Evolutionary conservation across 1,140 invertebrate species (phyloP), one percentile per base, ranked within the genome.

Genomic region (Ostrea edulis): DNA sequence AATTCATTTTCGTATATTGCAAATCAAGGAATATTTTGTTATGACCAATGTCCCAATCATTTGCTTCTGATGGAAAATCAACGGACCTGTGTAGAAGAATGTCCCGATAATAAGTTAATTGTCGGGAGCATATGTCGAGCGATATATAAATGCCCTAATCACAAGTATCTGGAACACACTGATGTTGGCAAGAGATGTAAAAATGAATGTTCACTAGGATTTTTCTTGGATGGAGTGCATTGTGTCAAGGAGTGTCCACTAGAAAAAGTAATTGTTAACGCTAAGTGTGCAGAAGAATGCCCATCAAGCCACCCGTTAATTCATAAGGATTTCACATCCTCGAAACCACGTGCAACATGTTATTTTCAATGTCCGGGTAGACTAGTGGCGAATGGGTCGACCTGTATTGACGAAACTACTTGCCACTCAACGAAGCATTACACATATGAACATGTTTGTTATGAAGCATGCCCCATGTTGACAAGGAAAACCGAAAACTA

Each of bases 171-270:
- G 5, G 83, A 85, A 85, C 83, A 85, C 25, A 62, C 55, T 20
- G 55, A 85, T 25, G 20, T 65, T 58, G 83, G 83, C 3, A 85
- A 35, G 62, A 55, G 83, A 14, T 85, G 83, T 4, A 85, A 54
- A n/a, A 85, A 85, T 62, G 62, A 25, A 58, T 85, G 83, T 62
- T 85, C 83, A n/a, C 2, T 0, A 12, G 25, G 7, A 25, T 85
- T 85, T 85, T 85, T 29, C 22, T 17, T 85, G 0, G 55, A 85
- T 20, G 83, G 83, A 14, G 29, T 14, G 17, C 54, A 85, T 44
- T 85, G 83, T 35, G 20, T 85, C 7, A 65, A 85, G 9, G 83
- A 85, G 44, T 85, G 83, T 35, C 83, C 83, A 20, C 83, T 12
- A 65, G 54, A 85, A 51, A 85, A 85, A 20, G 83, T 85, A 9